A percentile compares a stretch with the other conserved stretches of the same genome.
These are phyloP conservation scores for Sebastes oblongus DNA, from an alignment of 2,797 vertebrate species.

Conservation along the genomic window DNA sequence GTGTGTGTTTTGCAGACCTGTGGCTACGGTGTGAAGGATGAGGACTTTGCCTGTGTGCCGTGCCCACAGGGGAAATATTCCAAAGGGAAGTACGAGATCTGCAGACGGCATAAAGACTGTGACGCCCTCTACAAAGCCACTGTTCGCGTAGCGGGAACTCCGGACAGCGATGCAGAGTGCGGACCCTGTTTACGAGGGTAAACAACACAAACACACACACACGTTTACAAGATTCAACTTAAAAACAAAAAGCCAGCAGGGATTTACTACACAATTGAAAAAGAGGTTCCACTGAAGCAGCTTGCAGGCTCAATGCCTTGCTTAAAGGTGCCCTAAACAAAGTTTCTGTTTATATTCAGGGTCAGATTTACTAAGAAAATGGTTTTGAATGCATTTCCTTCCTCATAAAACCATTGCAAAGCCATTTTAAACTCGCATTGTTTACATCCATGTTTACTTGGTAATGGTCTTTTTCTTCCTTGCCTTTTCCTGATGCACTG, in stretches of 20 bases:
- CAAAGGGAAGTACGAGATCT: constrained; percentile 96
- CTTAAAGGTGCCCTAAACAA: neutral
- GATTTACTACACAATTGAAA: neutral
- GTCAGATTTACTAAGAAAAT: neutral
- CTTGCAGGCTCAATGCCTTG: neutral
- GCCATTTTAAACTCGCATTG: no score
- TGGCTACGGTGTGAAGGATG: constrained; percentile 92
- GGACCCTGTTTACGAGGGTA: constrained; percentile 95
- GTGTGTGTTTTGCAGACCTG: constrained; percentile 83
- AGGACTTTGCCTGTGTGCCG: constrained; percentile 89
- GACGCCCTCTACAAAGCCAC: constrained; percentile 93
- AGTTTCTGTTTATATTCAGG: neutral
- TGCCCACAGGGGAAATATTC: constrained; percentile 95
- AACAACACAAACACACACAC: constrained; percentile 6
- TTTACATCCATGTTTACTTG: neutral
- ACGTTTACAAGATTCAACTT: neutral
- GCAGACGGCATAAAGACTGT: constrained; percentile 95
- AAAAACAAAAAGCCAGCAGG: neutral
- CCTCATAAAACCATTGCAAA: neutral
- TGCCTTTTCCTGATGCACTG: neutral
- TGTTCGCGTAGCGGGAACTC: constrained; percentile 87
- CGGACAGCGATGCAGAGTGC: constrained; percentile 94
- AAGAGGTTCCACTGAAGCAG: neutral
- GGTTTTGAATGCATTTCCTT: neutral
- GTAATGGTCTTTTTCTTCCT: neutral